Percentiles rank a stretch among this genome's conserved stretches.
Conservation (phyloP, 2,888 invertebrate genomes). For the Leucozona laternaria region DNA sequence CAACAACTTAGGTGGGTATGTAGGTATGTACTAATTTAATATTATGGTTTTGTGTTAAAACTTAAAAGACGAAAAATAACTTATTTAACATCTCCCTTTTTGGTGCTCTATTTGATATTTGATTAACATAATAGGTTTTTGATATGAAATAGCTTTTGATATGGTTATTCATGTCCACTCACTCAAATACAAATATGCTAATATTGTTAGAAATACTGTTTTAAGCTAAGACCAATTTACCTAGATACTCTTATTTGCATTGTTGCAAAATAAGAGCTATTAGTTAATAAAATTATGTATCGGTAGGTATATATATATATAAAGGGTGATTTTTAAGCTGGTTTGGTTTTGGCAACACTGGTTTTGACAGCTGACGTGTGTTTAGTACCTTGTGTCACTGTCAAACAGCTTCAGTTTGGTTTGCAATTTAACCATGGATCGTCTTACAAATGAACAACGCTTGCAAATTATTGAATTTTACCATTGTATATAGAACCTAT, state of each 20-base stretch:
- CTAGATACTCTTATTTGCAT: conserved; percentile 7
- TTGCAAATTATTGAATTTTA: too few relatives aligned
- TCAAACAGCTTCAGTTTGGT: too few relatives aligned
- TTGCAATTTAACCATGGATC: too few relatives aligned
- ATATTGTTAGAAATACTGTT: background rate
- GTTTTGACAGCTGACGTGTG: too few relatives aligned
- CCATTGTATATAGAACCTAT: too few relatives aligned
- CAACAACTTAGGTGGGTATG: background rate
- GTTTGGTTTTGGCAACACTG: too few relatives aligned
- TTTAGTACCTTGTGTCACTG: too few relatives aligned
- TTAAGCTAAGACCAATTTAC: conserved; percentile 3
- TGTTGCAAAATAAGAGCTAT: background rate
- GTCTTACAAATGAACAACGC: too few relatives aligned
- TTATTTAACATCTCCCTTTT: conserved; percentile 5
- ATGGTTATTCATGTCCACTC: background rate
- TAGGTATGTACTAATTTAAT: background rate
- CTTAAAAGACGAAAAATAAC: background rate
- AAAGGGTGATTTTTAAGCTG: too few relatives aligned
- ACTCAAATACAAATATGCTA: background rate
- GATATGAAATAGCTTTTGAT: too few relatives aligned
- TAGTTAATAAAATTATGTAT: background rate
- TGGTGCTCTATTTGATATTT: conserved; percentile 32
- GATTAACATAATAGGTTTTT: conserved; percentile 27
- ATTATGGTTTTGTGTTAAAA: conserved; percentile 3
- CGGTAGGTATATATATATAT: too few relatives aligned